These are phyloP conservation scores for Redunca redunca DNA, from an alignment of 2,113 vertebrate genomes.

Conservation along the genomic window DNA sequence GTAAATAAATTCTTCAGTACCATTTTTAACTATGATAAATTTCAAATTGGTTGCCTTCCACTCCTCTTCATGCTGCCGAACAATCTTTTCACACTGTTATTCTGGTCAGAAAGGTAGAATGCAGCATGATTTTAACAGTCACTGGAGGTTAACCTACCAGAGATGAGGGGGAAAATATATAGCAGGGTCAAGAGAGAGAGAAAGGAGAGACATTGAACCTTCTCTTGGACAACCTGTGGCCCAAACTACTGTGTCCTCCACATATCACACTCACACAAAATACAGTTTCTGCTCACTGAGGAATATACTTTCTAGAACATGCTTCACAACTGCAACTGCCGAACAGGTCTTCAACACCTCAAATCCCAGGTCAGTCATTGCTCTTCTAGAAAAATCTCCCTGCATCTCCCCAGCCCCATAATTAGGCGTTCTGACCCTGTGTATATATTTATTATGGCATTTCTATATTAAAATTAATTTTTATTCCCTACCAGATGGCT, in stretches of 20 bases:
- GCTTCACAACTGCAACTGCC: not conserved
- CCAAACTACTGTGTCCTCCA: not conserved
- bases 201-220: not conserved
- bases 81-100: not conserved
- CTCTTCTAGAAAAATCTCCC: not conserved
- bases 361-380: not conserved
- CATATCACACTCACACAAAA: not conserved
- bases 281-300: not conserved
- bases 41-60: not conserved
- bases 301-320: not conserved
- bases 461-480: not conserved
- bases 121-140: slow-evolving; percentile 6
- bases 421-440: not conserved
- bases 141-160: not conserved
- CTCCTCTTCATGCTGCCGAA: not conserved
- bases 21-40: not conserved
- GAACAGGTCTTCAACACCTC: not conserved
- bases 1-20: not conserved
- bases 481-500: not conserved
- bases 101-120: not conserved
- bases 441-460: not conserved
- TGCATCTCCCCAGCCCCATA: not conserved
- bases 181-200: not conserved
- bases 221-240: not conserved
- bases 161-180: not conserved